Evolutionary conservation across 2,797 vertebrate genomes (phyloP), one percentile per base, ranked within the genome.

Genomic region (Gobionotothen gibberifrons): DNA sequence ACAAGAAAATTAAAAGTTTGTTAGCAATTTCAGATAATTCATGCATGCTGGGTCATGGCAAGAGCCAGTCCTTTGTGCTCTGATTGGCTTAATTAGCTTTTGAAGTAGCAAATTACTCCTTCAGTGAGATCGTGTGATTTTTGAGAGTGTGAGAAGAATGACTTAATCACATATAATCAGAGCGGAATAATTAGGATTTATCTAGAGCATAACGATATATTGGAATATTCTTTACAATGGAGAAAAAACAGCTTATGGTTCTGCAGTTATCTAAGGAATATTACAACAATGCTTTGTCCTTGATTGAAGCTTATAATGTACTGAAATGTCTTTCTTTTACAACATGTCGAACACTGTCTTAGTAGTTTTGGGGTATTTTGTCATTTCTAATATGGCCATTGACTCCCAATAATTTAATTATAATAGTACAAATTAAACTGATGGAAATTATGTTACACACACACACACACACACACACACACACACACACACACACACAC

Each of bases 51-150:
- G 90, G 92, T 92, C 88, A 90, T 89, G 80, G 80, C 82, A 82
- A 83, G 88, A 90, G 87, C 75, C 65, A 40, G 76, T 85, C 76
- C 85, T 89, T 91, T 91, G 89, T 90, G 82, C 87, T 89, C 82
- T 93, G 92, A 93, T 93, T 93, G 90, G 76, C 78, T 90, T 93
- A 93, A 94, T 94, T 91, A 93, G 85, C 86, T 90, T 90, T 87
- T 93, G 90, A 92, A 94, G 93, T 90, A 90, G 90, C 81, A 93
- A 93, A 93, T 93, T 90, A 92, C 82, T 86, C 87, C 83, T 90
- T 91, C 85, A 90, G 76, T 83, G 84, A 92, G 86, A 92, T 88
- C 67, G 84, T 90, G 81, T 88, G 87, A 90, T 91, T 91, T 89
- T 83, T 89, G 83, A 87, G 87, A 83, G 89, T 85, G 88, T 86